phyloP scores from a whole-genome alignment of 2,797 vertebrate species.

The Clarias fuscus region DNA sequence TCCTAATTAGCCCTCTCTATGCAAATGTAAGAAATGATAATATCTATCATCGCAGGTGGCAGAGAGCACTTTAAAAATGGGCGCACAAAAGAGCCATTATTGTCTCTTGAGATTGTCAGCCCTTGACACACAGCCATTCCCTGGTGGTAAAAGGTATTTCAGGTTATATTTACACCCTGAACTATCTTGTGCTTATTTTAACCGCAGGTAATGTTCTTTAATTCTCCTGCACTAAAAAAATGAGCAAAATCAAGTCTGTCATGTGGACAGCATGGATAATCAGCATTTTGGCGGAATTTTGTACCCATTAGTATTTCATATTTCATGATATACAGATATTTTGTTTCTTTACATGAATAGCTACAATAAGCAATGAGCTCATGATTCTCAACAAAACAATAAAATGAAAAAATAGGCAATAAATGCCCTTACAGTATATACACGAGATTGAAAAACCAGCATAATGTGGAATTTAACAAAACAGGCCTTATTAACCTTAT shows the following conservation, averaged over 20 bases:
- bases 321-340: background rate
- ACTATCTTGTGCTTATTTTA: conserved; percentile 33
- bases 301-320: background rate
- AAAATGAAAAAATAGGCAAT: background rate
- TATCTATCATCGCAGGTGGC: conserved; percentile 40
- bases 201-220: conserved; percentile 31
- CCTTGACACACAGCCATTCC: conserved; percentile 48
- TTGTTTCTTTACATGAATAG: conserved; percentile 5
- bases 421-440: background rate
- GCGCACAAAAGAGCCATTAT: conserved; percentile 49
- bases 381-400: conserved; percentile 14
- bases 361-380: conserved; percentile 5
- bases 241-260: background rate
- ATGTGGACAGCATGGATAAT: background rate
- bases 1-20: conserved; percentile 45
- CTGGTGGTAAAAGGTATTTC: conserved; percentile 43
- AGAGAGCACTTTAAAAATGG: conserved; percentile 42
- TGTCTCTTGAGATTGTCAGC: conserved; percentile 53
- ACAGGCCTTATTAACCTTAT: background rate
- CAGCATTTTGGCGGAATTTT: background rate
- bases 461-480: background rate
- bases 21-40: conserved; percentile 51
- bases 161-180: conserved; percentile 63
- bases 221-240: background rate
- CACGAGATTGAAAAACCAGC: background rate